Base-by-base conservation (phyloP, 2,113 vertebrate genomes). In the Laterallus jamaicensis region DNA sequence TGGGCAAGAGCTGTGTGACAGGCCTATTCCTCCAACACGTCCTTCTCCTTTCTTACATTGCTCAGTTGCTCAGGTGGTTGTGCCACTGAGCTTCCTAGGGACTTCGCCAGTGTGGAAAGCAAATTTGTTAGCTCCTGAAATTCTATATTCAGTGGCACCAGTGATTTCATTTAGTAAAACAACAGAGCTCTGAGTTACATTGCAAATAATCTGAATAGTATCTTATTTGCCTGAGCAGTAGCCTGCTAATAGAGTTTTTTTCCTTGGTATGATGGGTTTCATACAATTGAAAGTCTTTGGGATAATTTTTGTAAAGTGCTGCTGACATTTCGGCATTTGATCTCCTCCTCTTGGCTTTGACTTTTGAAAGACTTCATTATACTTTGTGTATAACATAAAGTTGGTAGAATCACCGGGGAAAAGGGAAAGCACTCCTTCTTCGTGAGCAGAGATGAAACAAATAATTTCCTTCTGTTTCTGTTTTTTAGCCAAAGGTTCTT, bases 21-120 rank as follows among this genome's bases (percentile, higher is more conserved):
- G 44, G 52, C 20, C 39, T 42, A 25, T 83, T 73, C 62, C 44
- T 96, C 86, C 63, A 52, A 62, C 66, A 6, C 26, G 39, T 50
- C 73, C 66, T 54, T 90, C 6, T 2, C 15, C 52, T 95, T 90
- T 90, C 60, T 78, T 84, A 29, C 2, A 0, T 88, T n/a, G n/a
- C n/a, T n/a, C n/a, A 89, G 96, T 95, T 40, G 77, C 82, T 92
- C 32, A 73, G 77, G 55, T 94, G 44, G 20, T 62, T 93, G 44
- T 86, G 71, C 58, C 10, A 11, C 52, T 76, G 84, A 75, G 59
- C 29, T 96, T 89, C 86, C 70, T 63, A 49, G 35, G n/a, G 47
- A 59, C 44, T 88, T 66, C 86, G 59, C 81, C 71, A 40, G 68
- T 55, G 32, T 47, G 31, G 44, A 32, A 88, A 95, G 74, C 78